A percentile compares a stretch with the other conserved stretches of the same genome.
Conservation (phyloP, 2,888 invertebrate species). For the Drosophila neoperkinsi region DNA sequence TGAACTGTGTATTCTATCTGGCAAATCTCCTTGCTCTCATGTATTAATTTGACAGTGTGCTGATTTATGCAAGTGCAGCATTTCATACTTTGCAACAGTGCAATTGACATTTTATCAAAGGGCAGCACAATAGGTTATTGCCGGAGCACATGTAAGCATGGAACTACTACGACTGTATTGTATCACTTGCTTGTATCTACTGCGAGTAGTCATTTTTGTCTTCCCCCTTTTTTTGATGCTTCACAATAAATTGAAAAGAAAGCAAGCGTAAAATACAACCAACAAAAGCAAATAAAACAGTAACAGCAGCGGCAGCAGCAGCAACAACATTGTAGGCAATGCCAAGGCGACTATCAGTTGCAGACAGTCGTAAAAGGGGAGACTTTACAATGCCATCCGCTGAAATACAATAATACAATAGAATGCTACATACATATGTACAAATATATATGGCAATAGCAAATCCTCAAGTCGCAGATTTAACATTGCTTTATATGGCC, state of each 20-base stretch:
- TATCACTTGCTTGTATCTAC: conserved; percentile 41
- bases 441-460: conserved; percentile 16
- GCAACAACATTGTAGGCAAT: conserved; percentile 59
- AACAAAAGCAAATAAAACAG: conserved; percentile 30
- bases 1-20: conserved; percentile 18
- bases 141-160: conserved; percentile 31
- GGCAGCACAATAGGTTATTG: conserved; percentile 46
- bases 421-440: conserved; percentile 1
- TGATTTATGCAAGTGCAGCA: conserved; percentile 38
- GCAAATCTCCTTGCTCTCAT: conserved; percentile 20
- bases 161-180: conserved; percentile 35
- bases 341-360: conserved; percentile 74
- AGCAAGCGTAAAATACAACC: conserved; percentile 70
- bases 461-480: conserved; percentile 53
- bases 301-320: background rate
- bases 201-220: conserved; percentile 11
- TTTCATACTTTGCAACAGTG: conserved; percentile 62
- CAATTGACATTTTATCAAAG: conserved; percentile 73
- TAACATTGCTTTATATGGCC: conserved; percentile 51
- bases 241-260: conserved; percentile 78
- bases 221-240: conserved; percentile 55
- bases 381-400: conserved; percentile 62
- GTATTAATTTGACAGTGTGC: conserved; percentile 1
- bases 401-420: conserved; percentile 52
- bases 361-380: conserved; percentile 66